Percentiles rank a stretch among this genome's conserved stretches.
These are phyloP conservation scores for cattle (Bos taurus) DNA, from an alignment of 2,113 vertebrate species.

Conservation along the genomic window ARS-UCD2.0 NC_037340.1:53729001-53729500, in stretches of 20 bases:
- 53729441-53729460: neutral
- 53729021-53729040: neutral
- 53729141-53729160: neutral
- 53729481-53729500: neutral
- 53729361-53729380: rapidly evolving
- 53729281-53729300: too few relatives aligned
- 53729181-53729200: neutral
- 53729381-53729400: neutral
- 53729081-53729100: too few relatives aligned
- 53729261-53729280: neutral
- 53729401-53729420: neutral
- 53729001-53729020: neutral
- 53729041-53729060: neutral
- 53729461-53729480: neutral
- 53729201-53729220: neutral
- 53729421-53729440: neutral
- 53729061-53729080: neutral
- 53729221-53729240: too few relatives aligned
- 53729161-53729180: neutral
- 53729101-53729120: neutral
- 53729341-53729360: neutral
- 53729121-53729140: neutral
- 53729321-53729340: neutral
- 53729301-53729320: too few relatives aligned
- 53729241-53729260: neutral